A percentile compares a stretch with the other conserved stretches of the same genome.
Conservation (phyloP, 2,888 invertebrate species). For the Chydorus sphaericus region DNA sequence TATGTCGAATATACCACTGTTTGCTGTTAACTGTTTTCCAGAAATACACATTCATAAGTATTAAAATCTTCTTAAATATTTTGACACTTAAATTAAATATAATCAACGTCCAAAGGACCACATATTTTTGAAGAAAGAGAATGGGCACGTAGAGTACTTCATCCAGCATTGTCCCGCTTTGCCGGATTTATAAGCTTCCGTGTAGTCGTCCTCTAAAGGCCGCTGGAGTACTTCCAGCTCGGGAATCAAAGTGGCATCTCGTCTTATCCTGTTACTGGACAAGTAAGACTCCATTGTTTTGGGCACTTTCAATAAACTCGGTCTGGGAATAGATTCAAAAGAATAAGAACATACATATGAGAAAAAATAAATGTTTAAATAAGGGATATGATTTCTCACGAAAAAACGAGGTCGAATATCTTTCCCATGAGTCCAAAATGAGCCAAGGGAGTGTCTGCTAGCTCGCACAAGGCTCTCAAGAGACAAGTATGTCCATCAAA, state of each 20-base stretch:
- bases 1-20: no score
- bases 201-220: neutral
- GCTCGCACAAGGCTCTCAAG: slow-evolving; percentile 59
- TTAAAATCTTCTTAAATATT: no score
- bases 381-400: neutral
- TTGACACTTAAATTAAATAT: no score
- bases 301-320: neutral
- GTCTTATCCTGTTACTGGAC: neutral
- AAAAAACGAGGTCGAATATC: neutral
- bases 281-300: no score
- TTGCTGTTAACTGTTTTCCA: no score
- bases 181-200: neutral
- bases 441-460: slow-evolving; percentile 49
- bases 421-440: slow-evolving; percentile 45
- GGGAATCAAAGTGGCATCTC: neutral
- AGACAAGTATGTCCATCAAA: slow-evolving; percentile 52
- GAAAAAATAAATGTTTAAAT: neutral
- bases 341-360: neutral
- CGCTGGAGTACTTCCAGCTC: neutral
- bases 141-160: neutral
- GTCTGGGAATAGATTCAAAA: neutral
- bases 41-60: no score
- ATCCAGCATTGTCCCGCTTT: neutral
- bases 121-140: neutral
- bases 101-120: no score